Evolutionary conservation across 1,140 invertebrate species (phyloP).

Genomic region (Penaeus japonicus): DNA sequence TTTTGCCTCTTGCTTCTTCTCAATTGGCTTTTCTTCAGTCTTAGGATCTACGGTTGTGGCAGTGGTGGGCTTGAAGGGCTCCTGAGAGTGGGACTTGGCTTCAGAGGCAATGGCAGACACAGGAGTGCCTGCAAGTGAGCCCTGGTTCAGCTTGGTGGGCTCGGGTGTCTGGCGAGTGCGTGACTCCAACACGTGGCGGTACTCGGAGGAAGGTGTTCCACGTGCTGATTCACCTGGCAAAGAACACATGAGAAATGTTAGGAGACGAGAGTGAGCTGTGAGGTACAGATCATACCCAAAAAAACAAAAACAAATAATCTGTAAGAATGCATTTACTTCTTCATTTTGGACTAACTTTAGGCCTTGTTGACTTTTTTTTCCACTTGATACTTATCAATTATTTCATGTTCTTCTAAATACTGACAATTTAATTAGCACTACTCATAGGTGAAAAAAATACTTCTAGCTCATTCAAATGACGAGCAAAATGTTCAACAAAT

Average conservation of each 20-base stretch:
- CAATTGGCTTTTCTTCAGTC: constrained; percentile 42
- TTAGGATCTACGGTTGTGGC: constrained; percentile 51
- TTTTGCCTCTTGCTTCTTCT: constrained; percentile 4
- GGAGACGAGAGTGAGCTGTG: too few species aligned
- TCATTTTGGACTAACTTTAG: too few species aligned
- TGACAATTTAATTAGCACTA: neutral
- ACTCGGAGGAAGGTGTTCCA: constrained; percentile 58
- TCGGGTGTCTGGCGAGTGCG: constrained; percentile 58
- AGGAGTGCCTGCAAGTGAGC: constrained; percentile 57
- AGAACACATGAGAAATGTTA: neutral
- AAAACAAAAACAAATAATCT: too few species aligned
- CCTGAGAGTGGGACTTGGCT: constrained; percentile 49
- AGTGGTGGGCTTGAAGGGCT: constrained; percentile 45
- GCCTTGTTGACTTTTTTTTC: too few species aligned
- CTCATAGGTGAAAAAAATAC: neutral
- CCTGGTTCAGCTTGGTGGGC: constrained; percentile 58
- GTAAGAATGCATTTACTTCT: too few species aligned
- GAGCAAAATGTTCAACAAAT: constrained; percentile 26
- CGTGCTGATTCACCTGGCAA: constrained; percentile 57
- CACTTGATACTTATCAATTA: too few species aligned
- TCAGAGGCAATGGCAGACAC: constrained; percentile 48
- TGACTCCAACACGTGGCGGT: constrained; percentile 56
- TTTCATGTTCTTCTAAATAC: neutral
- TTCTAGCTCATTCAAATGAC: constrained; percentile 23
- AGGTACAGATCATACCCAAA: too few species aligned